phyloP scores from a whole-genome alignment of 2,113 vertebrate species.

The Etheostoma cragini region DNA sequence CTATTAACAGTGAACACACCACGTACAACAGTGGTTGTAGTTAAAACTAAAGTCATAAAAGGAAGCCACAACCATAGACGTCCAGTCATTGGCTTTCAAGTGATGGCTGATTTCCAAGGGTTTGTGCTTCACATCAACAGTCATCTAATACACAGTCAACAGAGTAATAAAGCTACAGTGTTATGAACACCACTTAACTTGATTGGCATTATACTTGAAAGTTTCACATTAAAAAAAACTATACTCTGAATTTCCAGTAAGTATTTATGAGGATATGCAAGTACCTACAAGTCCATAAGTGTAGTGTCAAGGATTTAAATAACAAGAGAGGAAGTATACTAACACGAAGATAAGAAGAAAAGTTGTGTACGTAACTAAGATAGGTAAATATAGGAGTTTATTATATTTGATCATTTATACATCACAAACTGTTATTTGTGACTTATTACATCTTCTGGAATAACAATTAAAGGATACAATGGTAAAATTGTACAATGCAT shows the following conservation, averaged over 20 bases:
- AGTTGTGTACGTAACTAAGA: conserved; percentile 73
- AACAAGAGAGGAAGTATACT: conserved; percentile 54
- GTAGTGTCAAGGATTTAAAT: conserved; percentile 53
- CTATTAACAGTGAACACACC: conserved; percentile 55
- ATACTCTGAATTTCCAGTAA: conserved; percentile 28
- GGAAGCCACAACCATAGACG: conserved; percentile 64
- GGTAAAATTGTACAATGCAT: conserved; percentile 79
- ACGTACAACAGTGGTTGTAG: conserved; percentile 44
- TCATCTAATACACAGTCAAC: conserved; percentile 78
- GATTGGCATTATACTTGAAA: conserved; percentile 54
- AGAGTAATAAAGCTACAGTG: conserved; percentile 78
- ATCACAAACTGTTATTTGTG: conserved; percentile 83
- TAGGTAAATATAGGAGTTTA: conserved; percentile 86
- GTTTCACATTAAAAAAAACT: conserved; percentile 43
- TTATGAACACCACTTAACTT: conserved; percentile 60
- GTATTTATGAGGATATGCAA: conserved; percentile 40
- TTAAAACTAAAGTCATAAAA: conserved; percentile 62
- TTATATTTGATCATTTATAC: conserved; percentile 84
- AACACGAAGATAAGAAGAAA: conserved; percentile 69
- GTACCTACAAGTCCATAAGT: conserved; percentile 54
- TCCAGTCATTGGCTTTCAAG: conserved; percentile 72
- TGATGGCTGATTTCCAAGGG: conserved; percentile 79
- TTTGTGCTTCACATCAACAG: conserved; percentile 82
- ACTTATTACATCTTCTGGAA: conserved; percentile 78
- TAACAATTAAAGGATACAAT: conserved; percentile 75